Percentiles rank a stretch among this genome's conserved stretches.
Evolutionary conservation across 2,888 invertebrate genomes (phyloP).

Genomic region (Empis livida): DNA sequence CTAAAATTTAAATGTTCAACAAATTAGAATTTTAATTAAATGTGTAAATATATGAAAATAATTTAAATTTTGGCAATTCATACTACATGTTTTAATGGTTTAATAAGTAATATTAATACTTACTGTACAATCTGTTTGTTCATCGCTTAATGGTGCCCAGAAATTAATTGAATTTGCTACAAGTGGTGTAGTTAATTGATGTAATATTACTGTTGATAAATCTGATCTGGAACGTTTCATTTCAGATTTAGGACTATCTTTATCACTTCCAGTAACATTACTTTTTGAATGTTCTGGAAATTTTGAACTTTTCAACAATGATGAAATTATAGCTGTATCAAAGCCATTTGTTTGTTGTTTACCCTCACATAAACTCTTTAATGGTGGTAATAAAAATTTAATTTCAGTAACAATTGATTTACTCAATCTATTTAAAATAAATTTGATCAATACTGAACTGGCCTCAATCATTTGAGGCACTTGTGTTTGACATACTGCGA

Average conservation of each 20-base stretch:
- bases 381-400: slow-evolving; percentile 51
- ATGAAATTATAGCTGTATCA: slow-evolving; percentile 63
- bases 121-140: slow-evolving; percentile 35
- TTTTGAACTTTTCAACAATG: slow-evolving; percentile 62
- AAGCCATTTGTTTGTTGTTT: slow-evolving; percentile 54
- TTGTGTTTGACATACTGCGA: slow-evolving; percentile 53
- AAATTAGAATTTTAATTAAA: no score
- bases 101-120: slow-evolving; percentile 14
- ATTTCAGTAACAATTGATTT: slow-evolving; percentile 33
- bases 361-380: slow-evolving; percentile 58
- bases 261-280: slow-evolving; percentile 39
- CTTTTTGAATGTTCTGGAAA: slow-evolving; percentile 43
- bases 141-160: slow-evolving; percentile 37
- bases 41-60: background rate
- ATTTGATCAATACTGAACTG: slow-evolving; percentile 52
- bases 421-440: slow-evolving; percentile 40
- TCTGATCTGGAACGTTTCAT: slow-evolving; percentile 49
- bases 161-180: slow-evolving; percentile 40
- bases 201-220: slow-evolving; percentile 56
- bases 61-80: no score
- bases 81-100: no score
- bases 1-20: no score
- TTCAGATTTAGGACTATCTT: slow-evolving; percentile 44
- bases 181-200: slow-evolving; percentile 57
- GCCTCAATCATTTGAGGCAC: slow-evolving; percentile 54